These are phyloP conservation scores for Anabas testudineus DNA, from an alignment of 2,797 vertebrate species.

Conservation along the genomic window DNA sequence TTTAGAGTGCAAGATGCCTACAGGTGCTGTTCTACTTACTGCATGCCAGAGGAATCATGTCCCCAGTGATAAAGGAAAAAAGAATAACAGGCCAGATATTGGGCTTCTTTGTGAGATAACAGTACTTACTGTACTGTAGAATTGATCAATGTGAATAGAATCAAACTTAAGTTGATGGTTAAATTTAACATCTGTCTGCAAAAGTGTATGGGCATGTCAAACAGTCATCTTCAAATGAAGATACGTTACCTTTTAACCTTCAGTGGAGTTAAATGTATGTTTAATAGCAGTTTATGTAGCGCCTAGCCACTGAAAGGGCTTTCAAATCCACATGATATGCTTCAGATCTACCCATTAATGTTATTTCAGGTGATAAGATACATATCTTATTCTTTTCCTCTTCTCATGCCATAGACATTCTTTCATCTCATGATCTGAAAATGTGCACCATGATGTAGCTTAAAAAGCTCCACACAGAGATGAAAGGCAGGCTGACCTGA, in stretches of 20 bases:
- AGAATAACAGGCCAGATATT: slow-evolving; percentile 48
- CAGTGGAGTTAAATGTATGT: no score
- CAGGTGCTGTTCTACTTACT: slow-evolving; percentile 65
- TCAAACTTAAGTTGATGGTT: neutral
- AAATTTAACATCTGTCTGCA: neutral
- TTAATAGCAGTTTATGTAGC: neutral
- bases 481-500: slow-evolving; percentile 5
- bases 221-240: neutral
- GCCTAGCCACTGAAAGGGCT: neutral
- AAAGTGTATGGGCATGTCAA: neutral
- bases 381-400: neutral
- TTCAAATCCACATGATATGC: neutral
- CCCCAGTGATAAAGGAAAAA: slow-evolving; percentile 50
- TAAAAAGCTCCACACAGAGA: slow-evolving; percentile 14
- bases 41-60: slow-evolving; percentile 50
- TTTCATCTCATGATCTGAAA: slow-evolving; percentile 7
- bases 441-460: slow-evolving; percentile 8
- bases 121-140: neutral
- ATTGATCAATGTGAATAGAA: neutral
- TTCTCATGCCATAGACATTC: neutral
- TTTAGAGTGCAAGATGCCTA: slow-evolving; percentile 47
- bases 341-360: neutral
- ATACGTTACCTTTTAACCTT: neutral
- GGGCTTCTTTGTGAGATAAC: neutral
- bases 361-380: slow-evolving; percentile 10